Evolutionary conservation across 2,888 invertebrate species (phyloP), one percentile per base, ranked within the genome.

Genomic region (Altica lythri): DNA sequence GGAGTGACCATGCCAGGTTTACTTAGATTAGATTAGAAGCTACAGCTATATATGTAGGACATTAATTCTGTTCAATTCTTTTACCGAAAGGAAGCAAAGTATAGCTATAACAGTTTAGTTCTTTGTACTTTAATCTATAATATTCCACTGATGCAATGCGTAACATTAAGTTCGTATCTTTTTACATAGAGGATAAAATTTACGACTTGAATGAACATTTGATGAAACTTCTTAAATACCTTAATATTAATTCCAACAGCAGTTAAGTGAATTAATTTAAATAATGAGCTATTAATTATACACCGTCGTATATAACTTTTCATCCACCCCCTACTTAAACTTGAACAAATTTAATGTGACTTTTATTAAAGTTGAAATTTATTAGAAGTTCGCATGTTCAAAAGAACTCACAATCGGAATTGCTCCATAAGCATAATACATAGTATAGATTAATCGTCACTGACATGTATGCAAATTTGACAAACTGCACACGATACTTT

Each of bases 221-320:
- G n/a, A n/a, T n/a, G n/a, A n/a, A n/a, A n/a, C 3, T 8, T 14
- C 12, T 2, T 8, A 22, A 12, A 40, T 22, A 14, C 5, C 6
- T 13, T 14, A 25, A 22, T 40, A 37, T 37, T 47, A 35, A 47
- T 27, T 25, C 8, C 27, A 17, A 17, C 1, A 18, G 14, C 12
- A 37, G 16, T 48, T 55, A 51, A 58, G 59, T 55, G 60, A 63
- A 66, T 62, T 66, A 66, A 63, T 67, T 65, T 62, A 64, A 65
- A 65, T 66, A 64, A 67, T 61, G 62, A 60, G 55, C 53, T 51
- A 65, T 64, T 66, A 66, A 64, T 64, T 65, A 62, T 55, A 59
- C 53, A 25, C 57, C 47, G 50, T 57, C 54, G 53, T 55, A 50
- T 40, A 50, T 56, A 50, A 53, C 55, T 60, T 58, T 61, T 58